These are phyloP conservation scores for Ectropis crepuscularia DNA, from an alignment of 2,888 invertebrate species.

Conservation along the genomic window DNA sequence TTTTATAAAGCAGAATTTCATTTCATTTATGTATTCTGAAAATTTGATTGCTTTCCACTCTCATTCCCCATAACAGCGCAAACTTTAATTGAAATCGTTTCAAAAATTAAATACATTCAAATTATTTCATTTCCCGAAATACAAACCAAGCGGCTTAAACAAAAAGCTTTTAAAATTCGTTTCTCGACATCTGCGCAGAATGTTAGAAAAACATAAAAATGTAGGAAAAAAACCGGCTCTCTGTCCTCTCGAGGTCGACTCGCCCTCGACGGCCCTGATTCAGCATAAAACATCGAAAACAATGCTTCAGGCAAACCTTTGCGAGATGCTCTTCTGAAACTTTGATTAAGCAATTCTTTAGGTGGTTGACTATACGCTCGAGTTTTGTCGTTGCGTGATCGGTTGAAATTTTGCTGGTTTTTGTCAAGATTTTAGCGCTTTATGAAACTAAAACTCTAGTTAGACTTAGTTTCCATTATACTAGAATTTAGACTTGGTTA, in stretches of 20 bases:
- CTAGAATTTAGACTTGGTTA: too few species aligned
- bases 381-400: slow-evolving; percentile 18
- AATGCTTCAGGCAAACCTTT: slow-evolving; percentile 56
- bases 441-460: too few species aligned
- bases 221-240: slow-evolving; percentile 35
- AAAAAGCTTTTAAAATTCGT: slow-evolving; percentile 10
- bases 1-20: too few species aligned
- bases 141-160: slow-evolving; percentile 1
- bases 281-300: slow-evolving; percentile 63
- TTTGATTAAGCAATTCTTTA: slow-evolving; percentile 57
- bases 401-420: slow-evolving; percentile 3
- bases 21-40: too few species aligned
- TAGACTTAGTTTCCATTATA: too few species aligned
- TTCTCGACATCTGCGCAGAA: slow-evolving; percentile 20
- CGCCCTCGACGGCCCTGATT: slow-evolving; percentile 49
- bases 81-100: too few species aligned
- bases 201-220: slow-evolving; percentile 39
- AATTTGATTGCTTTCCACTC: too few species aligned
- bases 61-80: too few species aligned
- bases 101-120: neutral
- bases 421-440: too few species aligned
- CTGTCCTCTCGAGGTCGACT: slow-evolving; percentile 48
- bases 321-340: slow-evolving; percentile 55
- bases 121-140: neutral
- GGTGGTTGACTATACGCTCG: slow-evolving; percentile 37